Conservation (phyloP, 1,140 invertebrate genomes). For the Bombus sylvicola region DNA sequence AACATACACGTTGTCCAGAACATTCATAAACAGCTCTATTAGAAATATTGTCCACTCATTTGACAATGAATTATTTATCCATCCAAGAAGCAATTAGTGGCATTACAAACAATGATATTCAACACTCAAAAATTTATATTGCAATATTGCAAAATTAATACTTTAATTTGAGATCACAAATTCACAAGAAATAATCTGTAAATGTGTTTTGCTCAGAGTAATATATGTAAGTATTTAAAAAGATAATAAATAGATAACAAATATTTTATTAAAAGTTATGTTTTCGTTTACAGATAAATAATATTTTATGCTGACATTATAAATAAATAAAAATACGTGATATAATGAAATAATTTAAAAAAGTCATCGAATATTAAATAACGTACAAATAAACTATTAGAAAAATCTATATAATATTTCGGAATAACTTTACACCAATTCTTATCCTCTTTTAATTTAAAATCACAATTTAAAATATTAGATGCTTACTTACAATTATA, state of each 20-base stretch:
- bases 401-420: conserved; percentile 31
- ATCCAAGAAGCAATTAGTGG: conserved; percentile 71
- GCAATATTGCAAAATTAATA: conserved; percentile 34
- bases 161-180: conserved; percentile 32
- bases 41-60: conserved; percentile 49
- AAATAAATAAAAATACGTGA: conserved; percentile 39
- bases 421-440: conserved; percentile 30
- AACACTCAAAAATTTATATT: conserved; percentile 48
- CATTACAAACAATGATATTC: conserved; percentile 45
- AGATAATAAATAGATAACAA: neutral
- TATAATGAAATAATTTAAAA: conserved; percentile 29
- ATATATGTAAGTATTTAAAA: conserved; percentile 49
- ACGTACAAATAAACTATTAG: conserved; percentile 46
- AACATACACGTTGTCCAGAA: conserved; percentile 81
- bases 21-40: conserved; percentile 61
- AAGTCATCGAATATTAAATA: conserved; percentile 49
- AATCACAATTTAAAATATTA: conserved; percentile 25
- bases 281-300: conserved; percentile 44
- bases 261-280: neutral
- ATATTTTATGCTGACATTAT: conserved; percentile 40
- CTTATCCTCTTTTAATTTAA: conserved; percentile 1
- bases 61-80: conserved; percentile 75
- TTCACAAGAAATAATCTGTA: conserved; percentile 44
- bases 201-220: conserved; percentile 41
- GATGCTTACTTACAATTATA: conserved; percentile 36